Base-by-base conservation (phyloP, 2,888 invertebrate species). In the Sarcophaga rosellei region DNA sequence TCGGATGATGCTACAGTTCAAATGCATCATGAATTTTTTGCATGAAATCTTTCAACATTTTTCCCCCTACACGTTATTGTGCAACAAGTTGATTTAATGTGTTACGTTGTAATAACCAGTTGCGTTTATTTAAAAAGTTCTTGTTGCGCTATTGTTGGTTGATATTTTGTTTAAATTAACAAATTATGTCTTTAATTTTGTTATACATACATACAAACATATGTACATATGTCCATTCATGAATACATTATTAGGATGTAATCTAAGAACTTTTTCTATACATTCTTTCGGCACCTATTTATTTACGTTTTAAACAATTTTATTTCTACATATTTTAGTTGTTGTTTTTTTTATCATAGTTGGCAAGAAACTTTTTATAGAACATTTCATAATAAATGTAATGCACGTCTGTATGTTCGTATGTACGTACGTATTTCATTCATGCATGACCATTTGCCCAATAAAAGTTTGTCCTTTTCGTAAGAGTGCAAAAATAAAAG, bases 391-490 rank as follows among this genome's bases (percentile, higher is more conserved):
- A 65, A 75, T 79, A 79, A 79, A 79, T 75, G 70, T 84, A 79
- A 74, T 79, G 63, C 84, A 84, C 63, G 74, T 62, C 68, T 73
- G 47, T 57, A 35, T 35, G 35, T 6, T 10, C 72, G 75, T n/a
- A 59, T n/a, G 44, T 70, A 59, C 59, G 65, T 47, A 44, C 44
- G 61, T 61, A 47, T 59, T 47, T 65, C 65, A 62, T 65, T 72
- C 72, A 84, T 86, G 68, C 80, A 86, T 83, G 86, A 81, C 80
- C 83, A 76, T 77, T 86, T 83, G 76, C 35, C 83, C 86, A 80
- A 83, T 63, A 83, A 83, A 86, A 80, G 76, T 83, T 86, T 73
- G 68, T 86, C 76, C 68, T 68, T 72, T 72, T 66, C 59, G 5
- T 69, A 65, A 45, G 45, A 61, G 57, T n/a, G 57, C 15, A 35